Conservation (phyloP, 2,888 invertebrate genomes). For the Aromia moschata region DNA sequence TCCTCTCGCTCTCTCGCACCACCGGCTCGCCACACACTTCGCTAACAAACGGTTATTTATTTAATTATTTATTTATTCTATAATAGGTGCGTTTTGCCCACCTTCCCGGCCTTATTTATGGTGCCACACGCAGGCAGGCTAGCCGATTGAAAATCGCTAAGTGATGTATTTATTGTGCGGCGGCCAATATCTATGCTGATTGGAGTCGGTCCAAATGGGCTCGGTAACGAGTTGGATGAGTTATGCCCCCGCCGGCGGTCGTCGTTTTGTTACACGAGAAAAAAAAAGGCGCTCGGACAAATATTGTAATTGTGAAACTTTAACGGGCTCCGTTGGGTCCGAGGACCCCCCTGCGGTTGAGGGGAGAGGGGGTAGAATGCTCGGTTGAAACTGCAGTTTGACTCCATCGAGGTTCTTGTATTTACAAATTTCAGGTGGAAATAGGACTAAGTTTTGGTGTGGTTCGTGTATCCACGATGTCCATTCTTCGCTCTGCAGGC, state of each 20-base stretch:
- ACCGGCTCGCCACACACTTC: constrained; percentile 58
- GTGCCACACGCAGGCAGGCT: constrained; percentile 63
- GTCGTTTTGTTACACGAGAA: no score
- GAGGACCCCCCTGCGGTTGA: no score
- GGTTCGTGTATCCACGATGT: no score
- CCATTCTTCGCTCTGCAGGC: no score
- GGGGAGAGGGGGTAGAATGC: no score
- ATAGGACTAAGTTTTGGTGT: no score
- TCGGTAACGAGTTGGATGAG: constrained; percentile 35
- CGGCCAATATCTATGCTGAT: constrained; percentile 62
- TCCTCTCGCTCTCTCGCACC: constrained; percentile 35
- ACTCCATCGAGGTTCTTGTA: no score
- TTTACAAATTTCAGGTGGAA: no score
- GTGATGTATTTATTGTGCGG: constrained; percentile 60
- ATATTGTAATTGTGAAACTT: background rate
- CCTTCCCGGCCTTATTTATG: constrained; percentile 63
- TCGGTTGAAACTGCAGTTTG: no score
- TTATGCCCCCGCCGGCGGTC: constrained; percentile 21
- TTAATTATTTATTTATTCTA: constrained; percentile 66
- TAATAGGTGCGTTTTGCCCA: constrained; percentile 65
- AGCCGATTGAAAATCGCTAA: constrained; percentile 59
- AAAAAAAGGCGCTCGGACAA: background rate
- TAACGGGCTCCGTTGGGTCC: background rate
- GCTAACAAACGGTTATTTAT: constrained; percentile 65
- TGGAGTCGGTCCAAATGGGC: constrained; percentile 44